Conservation (phyloP, 2,797 vertebrate genomes). For the Eupleurogrammus muticus region DNA sequence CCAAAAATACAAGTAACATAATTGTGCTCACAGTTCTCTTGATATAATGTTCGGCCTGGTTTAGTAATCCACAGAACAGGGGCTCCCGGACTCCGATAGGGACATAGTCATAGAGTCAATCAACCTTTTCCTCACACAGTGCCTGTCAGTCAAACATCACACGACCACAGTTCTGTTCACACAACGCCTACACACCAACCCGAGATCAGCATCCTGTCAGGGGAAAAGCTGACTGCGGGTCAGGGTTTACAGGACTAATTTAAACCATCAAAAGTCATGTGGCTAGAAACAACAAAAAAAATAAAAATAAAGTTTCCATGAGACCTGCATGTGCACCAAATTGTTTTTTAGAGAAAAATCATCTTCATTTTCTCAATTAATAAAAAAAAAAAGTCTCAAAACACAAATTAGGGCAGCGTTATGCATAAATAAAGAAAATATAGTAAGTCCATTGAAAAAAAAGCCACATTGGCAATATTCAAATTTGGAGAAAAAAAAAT, state of each 20-base stretch:
- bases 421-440: conserved; percentile 28
- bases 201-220: conserved; percentile 2
- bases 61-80: conserved; percentile 66
- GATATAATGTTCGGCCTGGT: background rate
- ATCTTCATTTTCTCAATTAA: conserved; percentile 16
- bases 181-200: conserved; percentile 43
- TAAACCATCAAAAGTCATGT: conserved; percentile 66
- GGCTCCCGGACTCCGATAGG: conserved; percentile 60
- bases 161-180: conserved; percentile 61
- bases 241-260: conserved; percentile 37
- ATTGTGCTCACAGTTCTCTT: conserved; percentile 13
- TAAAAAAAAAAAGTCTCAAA: conserved; percentile 14
- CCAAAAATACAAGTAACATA: background rate
- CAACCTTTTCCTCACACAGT: conserved; percentile 74
- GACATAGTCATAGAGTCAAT: conserved; percentile 69
- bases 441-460: conserved; percentile 9
- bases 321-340: background rate
- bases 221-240: conserved; percentile 17
- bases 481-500: background rate
- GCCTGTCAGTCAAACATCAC: conserved; percentile 79
- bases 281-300: conserved; percentile 54
- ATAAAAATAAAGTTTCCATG: conserved; percentile 52
- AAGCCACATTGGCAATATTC: conserved; percentile 29
- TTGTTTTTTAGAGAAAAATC: conserved; percentile 1
- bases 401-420: conserved; percentile 12